These are phyloP conservation scores for Sebastes nivosus DNA, from an alignment of 2,797 vertebrate species.

Conservation along the genomic window DNA sequence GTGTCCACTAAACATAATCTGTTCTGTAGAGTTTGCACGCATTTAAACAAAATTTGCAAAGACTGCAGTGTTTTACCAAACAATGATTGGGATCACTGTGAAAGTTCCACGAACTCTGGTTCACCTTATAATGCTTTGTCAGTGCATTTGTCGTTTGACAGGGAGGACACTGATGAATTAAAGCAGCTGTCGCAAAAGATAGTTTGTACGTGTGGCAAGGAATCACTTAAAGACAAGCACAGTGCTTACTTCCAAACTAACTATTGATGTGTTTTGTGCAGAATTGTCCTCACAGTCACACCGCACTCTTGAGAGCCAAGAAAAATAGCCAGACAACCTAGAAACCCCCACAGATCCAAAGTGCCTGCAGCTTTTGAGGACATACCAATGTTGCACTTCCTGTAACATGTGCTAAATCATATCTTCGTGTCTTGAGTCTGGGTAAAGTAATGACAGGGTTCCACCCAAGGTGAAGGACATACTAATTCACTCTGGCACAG, in stretches of 20 bases:
- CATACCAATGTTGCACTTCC: slow-evolving; percentile 58
- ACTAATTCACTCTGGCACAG: slow-evolving; percentile 67
- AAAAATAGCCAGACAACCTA: not conserved
- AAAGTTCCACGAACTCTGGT: slow-evolving; percentile 19
- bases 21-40: not conserved
- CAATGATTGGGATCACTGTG: not conserved
- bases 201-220: not conserved
- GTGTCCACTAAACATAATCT: slow-evolving; percentile 22
- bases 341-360: not conserved
- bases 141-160: not conserved
- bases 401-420: slow-evolving; percentile 68
- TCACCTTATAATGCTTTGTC: slow-evolving; percentile 19
- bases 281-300: not conserved
- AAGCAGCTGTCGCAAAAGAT: slow-evolving; percentile 6
- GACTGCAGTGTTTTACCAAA: not conserved
- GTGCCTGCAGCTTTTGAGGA: slow-evolving; percentile 42
- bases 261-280: not conserved
- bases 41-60: not conserved
- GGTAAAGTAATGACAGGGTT: slow-evolving; percentile 67
- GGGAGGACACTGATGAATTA: not conserved
- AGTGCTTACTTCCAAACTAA: not conserved
- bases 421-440: slow-evolving; percentile 37
- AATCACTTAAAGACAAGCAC: not conserved
- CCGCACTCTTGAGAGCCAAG: not conserved
- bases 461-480: slow-evolving; percentile 74